These are phyloP conservation scores for Pristis pectinata DNA, from an alignment of 2,797 vertebrate species.

Conservation along the genomic window DNA sequence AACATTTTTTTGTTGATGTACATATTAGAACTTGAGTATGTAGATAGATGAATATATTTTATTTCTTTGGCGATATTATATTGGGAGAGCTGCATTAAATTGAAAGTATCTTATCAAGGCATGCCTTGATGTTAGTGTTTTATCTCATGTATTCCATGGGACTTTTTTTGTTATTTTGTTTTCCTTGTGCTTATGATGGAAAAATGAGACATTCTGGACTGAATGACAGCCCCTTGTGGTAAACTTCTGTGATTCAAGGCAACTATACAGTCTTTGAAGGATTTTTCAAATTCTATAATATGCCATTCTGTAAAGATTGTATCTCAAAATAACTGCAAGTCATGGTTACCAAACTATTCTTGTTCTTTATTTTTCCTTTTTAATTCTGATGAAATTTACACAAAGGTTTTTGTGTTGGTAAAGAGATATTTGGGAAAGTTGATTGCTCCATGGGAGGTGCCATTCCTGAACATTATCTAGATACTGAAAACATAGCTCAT, in stretches of 20 bases:
- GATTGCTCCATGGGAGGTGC: neutral
- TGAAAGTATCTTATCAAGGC: neutral
- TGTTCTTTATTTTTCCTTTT: neutral
- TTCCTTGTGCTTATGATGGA: no score
- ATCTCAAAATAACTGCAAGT: neutral
- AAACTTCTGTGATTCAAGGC: neutral
- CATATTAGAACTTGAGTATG: no score
- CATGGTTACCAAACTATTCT: neutral
- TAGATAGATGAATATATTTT: neutral
- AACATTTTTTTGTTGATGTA: no score
- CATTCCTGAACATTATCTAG: neutral
- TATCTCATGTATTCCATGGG: no score
- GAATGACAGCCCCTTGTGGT: no score
- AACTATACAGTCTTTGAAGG: neutral
- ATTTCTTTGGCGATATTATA: neutral
- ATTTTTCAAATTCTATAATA: neutral
- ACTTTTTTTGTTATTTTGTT: no score
- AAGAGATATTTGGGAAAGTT: neutral
- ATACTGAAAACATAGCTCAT: neutral
- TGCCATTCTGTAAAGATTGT: neutral
- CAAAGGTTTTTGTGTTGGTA: neutral
- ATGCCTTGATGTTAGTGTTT: no score
- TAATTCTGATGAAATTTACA: no score
- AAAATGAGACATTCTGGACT: no score
- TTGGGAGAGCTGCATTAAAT: neutral